phyloP scores from a whole-genome alignment of 2,113 vertebrate genomes.

The Willisornis vidua region DNA sequence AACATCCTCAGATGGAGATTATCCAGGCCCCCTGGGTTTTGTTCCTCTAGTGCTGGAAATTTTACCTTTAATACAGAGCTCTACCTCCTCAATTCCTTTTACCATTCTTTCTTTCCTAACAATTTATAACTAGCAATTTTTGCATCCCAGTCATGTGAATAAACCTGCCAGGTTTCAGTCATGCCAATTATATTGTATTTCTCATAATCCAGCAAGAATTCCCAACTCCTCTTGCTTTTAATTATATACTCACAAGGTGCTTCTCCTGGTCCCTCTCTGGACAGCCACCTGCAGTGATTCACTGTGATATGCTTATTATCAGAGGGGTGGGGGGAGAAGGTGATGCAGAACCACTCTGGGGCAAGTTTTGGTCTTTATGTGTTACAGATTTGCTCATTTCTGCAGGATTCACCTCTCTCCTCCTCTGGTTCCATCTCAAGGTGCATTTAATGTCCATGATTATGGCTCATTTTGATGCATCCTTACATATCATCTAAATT shows the following conservation, averaged over 20 bases:
- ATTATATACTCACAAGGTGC: conserved; percentile 7
- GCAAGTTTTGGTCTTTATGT: not conserved
- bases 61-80: conserved; percentile 17
- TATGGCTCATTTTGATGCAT: not conserved
- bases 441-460: not conserved
- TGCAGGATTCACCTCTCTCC: not conserved
- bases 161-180: conserved; percentile 43
- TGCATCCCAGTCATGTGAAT: conserved; percentile 37
- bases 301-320: not conserved
- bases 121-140: conserved; percentile 29
- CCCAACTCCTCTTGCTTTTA: conserved; percentile 28
- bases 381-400: not conserved
- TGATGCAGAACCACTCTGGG: not conserved
- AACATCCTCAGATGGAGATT: conserved; percentile 2
- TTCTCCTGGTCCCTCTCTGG: not conserved
- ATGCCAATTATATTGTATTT: conserved; percentile 49
- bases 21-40: not conserved
- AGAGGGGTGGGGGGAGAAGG: not conserved
- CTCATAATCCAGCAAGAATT: conserved; percentile 45
- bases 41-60: not conserved
- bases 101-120: conserved; percentile 7
- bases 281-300: not conserved
- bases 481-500: not conserved
- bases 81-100: conserved; percentile 16
- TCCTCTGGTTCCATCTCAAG: not conserved